phyloP scores from a whole-genome alignment of 2,113 vertebrate species.

The Ageneiosus marmoratus region DNA sequence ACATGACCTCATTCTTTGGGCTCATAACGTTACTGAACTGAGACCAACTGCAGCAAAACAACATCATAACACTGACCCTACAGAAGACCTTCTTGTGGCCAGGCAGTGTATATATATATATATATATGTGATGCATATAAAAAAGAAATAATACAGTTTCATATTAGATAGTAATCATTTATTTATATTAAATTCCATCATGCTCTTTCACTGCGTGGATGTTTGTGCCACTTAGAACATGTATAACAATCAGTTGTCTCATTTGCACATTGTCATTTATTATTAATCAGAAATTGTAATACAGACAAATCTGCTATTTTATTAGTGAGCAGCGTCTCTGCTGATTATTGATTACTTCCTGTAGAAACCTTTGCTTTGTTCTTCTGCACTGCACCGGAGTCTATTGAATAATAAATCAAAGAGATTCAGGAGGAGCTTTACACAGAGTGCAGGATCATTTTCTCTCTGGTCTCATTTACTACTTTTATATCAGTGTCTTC shows the following conservation, averaged over 20 bases:
- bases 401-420: conserved; percentile 42
- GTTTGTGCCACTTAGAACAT: neutral
- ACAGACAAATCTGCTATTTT: no score
- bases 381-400: neutral
- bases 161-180: no score
- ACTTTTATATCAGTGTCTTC: neutral
- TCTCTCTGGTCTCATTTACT: conserved; percentile 11
- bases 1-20: no score
- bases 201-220: no score
- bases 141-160: no score
- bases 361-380: conserved; percentile 3
- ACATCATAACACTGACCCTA: no score
- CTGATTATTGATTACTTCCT: conserved; percentile 21
- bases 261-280: neutral
- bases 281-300: neutral
- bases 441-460: conserved; percentile 10
- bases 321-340: neutral
- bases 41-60: no score
- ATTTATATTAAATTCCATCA: no score
- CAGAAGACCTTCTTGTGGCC: no score
- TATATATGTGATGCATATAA: no score
- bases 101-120: no score
- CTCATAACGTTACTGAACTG: no score
- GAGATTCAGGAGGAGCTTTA: conserved; percentile 17
- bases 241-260: neutral